Base-by-base conservation (phyloP, 2,888 invertebrate genomes). In the Neoscelio sp. region DNA sequence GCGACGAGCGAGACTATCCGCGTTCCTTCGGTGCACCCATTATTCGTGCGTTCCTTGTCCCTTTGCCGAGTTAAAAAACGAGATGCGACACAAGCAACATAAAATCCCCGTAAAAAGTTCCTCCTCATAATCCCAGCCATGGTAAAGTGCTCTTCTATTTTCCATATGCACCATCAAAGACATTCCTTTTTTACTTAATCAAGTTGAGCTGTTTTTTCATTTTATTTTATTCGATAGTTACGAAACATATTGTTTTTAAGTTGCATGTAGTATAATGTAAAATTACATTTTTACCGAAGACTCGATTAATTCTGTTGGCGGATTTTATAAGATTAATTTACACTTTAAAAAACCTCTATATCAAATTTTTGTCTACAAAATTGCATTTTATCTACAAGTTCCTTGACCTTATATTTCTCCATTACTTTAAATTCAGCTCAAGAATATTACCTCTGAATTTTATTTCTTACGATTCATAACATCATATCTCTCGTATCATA, bases 41-140 rank as follows among this genome's bases (percentile, higher is more conserved):
- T 79, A 71, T 75, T 65, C 44, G 67, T 50, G 58, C 60, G 74
- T 75, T 78, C 71, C 75, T 75, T 78, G 80, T 79, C 70, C 74
- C 48, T 73, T 56, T 44, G 48, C 38, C 40, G 67, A 67, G 60
- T 64, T n/a, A 56, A 75, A 76, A 82, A 83, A 70, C 82, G 67
- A 77, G 82, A 81, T 82, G 81, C 76, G 80, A 82, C 85, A 83
- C 83, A 83, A 81, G 82, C 84, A 83, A 86, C 86, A 85, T 90
- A 89, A 89, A 89, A 89, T 84, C 80, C 84, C 87, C 87, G 86
- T 90, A 89, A 90, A 89, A 89, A 88, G 79, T 85, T 87, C 85
- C 83, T 82, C 83, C 84, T 84, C 87, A 85, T 87, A 87, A 88
- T 85, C 86, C 84, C 82, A 80, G 82, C 83, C 85, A 65, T 35